Evolutionary conservation across 2,888 invertebrate species (phyloP).

Genomic region (Trichogramma dendrolimi): DNA sequence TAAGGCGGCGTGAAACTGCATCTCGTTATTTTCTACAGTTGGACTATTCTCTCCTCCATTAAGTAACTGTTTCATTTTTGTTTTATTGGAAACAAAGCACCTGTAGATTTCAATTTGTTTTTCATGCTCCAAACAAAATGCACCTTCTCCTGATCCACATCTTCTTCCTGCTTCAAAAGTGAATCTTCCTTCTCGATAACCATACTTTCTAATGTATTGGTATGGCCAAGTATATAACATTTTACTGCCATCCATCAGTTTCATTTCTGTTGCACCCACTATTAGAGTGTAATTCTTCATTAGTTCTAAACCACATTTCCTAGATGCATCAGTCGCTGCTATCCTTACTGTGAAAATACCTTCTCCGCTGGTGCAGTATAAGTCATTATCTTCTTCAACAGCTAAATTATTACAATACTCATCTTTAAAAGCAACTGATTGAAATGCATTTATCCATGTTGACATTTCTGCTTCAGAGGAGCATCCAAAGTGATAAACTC

Average conservation of each 20-base stretch:
- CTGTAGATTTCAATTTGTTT: conserved; percentile 80
- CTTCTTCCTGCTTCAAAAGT: conserved; percentile 85
- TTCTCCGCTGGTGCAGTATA: conserved; percentile 83
- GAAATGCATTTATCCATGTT: conserved; percentile 76
- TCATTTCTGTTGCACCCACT: conserved; percentile 71
- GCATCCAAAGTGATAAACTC: conserved; percentile 60
- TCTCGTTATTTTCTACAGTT: conserved; percentile 65
- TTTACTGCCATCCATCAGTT: conserved; percentile 65
- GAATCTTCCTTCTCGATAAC: conserved; percentile 80
- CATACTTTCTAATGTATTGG: conserved; percentile 76
- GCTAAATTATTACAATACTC: conserved; percentile 58
- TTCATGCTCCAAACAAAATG: conserved; percentile 74
- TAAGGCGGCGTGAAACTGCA: conserved; percentile 69
- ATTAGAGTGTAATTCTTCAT: conserved; percentile 69
- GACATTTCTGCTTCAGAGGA: conserved; percentile 66
- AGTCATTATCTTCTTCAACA: conserved; percentile 81
- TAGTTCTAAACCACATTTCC: conserved; percentile 66
- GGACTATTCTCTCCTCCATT: conserved; percentile 63
- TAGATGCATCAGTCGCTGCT: conserved; percentile 74
- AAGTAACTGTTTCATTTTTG: conserved; percentile 78
- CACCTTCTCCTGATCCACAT: conserved; percentile 81
- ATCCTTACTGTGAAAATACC: conserved; percentile 76
- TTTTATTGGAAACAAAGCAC: conserved; percentile 78
- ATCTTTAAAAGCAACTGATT: conserved; percentile 76
- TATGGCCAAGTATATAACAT: conserved; percentile 78